These are phyloP conservation scores for Ridgeia piscesae DNA, from an alignment of 1,140 invertebrate species.

Conservation along the genomic window DNA sequence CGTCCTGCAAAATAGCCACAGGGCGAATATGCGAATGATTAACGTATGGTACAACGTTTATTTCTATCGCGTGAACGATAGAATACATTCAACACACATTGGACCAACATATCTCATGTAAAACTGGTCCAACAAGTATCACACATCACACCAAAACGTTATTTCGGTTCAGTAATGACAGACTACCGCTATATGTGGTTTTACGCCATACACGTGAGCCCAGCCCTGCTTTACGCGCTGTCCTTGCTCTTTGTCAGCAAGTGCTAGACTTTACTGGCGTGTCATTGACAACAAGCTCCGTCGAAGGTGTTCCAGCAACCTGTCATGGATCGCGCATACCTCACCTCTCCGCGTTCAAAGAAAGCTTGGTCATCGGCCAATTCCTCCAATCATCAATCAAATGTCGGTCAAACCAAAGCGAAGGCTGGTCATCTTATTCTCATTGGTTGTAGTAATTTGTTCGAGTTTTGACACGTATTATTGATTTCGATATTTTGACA, in stretches of 20 bases:
- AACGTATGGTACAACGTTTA: too few relatives aligned
- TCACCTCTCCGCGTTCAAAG: not conserved
- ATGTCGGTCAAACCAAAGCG: not conserved
- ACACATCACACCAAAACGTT: too few relatives aligned
- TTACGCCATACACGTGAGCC: not conserved
- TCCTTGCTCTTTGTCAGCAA: not conserved
- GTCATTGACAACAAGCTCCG: not conserved
- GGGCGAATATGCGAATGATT: too few relatives aligned
- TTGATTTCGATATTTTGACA: not conserved
- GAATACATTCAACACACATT: too few relatives aligned
- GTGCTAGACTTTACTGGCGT: not conserved
- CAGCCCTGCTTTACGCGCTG: not conserved
- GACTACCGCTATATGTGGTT: too few relatives aligned
- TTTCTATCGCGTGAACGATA: too few relatives aligned
- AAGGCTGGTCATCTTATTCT: not conserved
- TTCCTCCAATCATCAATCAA: not conserved
- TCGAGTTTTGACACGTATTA: not conserved
- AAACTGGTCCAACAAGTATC: too few relatives aligned
- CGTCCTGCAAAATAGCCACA: too few relatives aligned
- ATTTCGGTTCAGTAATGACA: too few relatives aligned
- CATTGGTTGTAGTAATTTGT: not conserved
- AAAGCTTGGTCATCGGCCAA: not conserved
- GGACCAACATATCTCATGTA: too few relatives aligned
- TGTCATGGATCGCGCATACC: not conserved
- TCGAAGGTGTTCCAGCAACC: not conserved